These are phyloP conservation scores for Gambusia holbrooki DNA, from an alignment of 2,113 vertebrate genomes.

Conservation along the genomic window DNA sequence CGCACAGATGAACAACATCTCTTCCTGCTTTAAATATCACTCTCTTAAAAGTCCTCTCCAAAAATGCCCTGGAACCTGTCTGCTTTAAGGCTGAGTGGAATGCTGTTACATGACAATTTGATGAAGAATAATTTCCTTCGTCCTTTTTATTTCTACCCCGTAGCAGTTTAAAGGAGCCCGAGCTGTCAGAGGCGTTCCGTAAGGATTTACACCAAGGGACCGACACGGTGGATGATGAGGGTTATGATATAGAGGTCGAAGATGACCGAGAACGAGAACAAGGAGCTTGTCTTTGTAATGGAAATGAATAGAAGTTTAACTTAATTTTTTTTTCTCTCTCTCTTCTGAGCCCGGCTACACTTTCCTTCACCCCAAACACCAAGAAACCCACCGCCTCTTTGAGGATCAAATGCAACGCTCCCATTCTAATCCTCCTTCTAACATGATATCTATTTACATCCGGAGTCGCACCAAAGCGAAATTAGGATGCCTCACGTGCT, in stretches of 20 bases:
- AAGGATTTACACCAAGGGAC: slow-evolving; percentile 74
- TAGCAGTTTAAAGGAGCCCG: slow-evolving; percentile 40
- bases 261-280: slow-evolving; percentile 73
- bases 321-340: slow-evolving; percentile 44
- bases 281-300: slow-evolving; percentile 73
- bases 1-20: slow-evolving; percentile 34
- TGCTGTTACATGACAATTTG: slow-evolving; percentile 55
- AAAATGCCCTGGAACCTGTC: slow-evolving; percentile 34
- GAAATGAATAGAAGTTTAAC: slow-evolving; percentile 69
- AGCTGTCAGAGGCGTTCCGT: slow-evolving; percentile 69
- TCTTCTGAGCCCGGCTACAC: slow-evolving; percentile 33
- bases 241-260: slow-evolving; percentile 72
- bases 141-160: slow-evolving; percentile 16
- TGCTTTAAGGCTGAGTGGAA: slow-evolving; percentile 41
- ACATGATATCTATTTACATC: slow-evolving; percentile 65
- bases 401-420: slow-evolving; percentile 60
- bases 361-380: slow-evolving; percentile 54
- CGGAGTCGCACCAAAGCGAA: slow-evolving; percentile 58
- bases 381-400: slow-evolving; percentile 41
- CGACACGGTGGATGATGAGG: slow-evolving; percentile 75
- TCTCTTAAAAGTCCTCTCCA: slow-evolving; percentile 23
- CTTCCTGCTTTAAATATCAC: slow-evolving; percentile 13
- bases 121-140: slow-evolving; percentile 58
- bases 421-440: slow-evolving; percentile 55
- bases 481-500: slow-evolving; percentile 43